Conservation (phyloP, 1,140 invertebrate species). For the Wasmannia auropunctata region DNA sequence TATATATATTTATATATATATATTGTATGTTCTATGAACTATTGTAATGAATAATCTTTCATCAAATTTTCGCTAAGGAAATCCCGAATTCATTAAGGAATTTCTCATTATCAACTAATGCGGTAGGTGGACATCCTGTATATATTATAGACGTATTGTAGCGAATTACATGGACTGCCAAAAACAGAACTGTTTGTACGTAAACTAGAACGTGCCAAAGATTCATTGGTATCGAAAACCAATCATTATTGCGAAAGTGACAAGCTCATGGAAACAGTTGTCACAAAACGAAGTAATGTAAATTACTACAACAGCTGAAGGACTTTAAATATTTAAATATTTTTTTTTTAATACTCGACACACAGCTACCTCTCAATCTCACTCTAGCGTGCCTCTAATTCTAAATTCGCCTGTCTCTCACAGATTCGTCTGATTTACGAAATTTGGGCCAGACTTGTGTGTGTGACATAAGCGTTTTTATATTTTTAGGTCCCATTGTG, state of each 20-base stretch:
- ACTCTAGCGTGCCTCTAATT: constrained; percentile 31
- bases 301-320: constrained; percentile 1
- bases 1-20: constrained; percentile 10
- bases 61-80: constrained; percentile 43
- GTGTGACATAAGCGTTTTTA: constrained; percentile 63
- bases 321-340: constrained; percentile 19
- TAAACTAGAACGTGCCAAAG: not conserved
- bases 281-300: not conserved
- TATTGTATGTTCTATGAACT: no score
- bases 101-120: constrained; percentile 55
- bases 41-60: not conserved
- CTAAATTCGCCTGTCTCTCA: constrained; percentile 18
- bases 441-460: constrained; percentile 45
- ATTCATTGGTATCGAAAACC: not conserved
- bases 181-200: constrained; percentile 64
- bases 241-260: constrained; percentile 11
- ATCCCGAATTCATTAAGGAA: constrained; percentile 43
- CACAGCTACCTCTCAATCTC: constrained; percentile 58
- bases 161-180: constrained; percentile 65
- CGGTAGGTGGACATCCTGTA: constrained; percentile 45
- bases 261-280: not conserved
- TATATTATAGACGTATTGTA: constrained; percentile 41
- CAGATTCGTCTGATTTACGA: constrained; percentile 17
- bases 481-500: constrained; percentile 82
- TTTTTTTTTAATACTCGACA: not conserved